Evolutionary conservation across 64 coral and sea anemone genomes (phyloP).

Genomic region (Anthopleura sola): DNA sequence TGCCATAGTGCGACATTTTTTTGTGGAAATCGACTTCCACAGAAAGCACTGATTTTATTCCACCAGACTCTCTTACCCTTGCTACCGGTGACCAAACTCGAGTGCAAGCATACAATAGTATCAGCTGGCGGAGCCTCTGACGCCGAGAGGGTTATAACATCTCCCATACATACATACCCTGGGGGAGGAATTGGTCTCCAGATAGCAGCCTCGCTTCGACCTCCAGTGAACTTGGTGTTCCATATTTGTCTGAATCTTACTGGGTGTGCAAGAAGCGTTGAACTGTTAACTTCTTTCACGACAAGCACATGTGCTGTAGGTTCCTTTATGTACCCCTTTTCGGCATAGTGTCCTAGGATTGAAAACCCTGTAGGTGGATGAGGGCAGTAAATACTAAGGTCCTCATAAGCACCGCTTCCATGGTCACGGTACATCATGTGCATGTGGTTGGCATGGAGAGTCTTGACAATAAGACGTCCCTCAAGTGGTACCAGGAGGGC

Average conservation of each 20-base stretch:
- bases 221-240: conserved; percentile 35
- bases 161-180: conserved; percentile 71
- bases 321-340: conserved; percentile 27
- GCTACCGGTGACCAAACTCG: conserved; percentile 46
- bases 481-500: conserved; percentile 57
- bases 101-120: conserved; percentile 73
- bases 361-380: conserved; percentile 65
- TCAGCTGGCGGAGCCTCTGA: conserved; percentile 36
- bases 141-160: conserved; percentile 47
- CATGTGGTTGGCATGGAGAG: conserved; percentile 47
- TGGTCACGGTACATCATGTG: conserved; percentile 51
- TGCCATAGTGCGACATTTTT: conserved; percentile 66
- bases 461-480: conserved; percentile 40
- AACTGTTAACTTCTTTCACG: conserved; percentile 53
- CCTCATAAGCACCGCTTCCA: conserved; percentile 46
- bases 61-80: conserved; percentile 40
- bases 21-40: conserved; percentile 18
- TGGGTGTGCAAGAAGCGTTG: conserved; percentile 42
- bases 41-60: conserved; percentile 37
- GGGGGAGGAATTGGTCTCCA: conserved; percentile 76
- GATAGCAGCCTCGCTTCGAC: conserved; percentile 9
- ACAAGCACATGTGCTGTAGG: conserved; percentile 30
- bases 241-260: conserved; percentile 58
- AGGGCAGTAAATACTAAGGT: conserved; percentile 71
- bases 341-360: conserved; percentile 60